phyloP scores from a whole-genome alignment of 1,140 invertebrate species.

The Drosophila rufa region DNA sequence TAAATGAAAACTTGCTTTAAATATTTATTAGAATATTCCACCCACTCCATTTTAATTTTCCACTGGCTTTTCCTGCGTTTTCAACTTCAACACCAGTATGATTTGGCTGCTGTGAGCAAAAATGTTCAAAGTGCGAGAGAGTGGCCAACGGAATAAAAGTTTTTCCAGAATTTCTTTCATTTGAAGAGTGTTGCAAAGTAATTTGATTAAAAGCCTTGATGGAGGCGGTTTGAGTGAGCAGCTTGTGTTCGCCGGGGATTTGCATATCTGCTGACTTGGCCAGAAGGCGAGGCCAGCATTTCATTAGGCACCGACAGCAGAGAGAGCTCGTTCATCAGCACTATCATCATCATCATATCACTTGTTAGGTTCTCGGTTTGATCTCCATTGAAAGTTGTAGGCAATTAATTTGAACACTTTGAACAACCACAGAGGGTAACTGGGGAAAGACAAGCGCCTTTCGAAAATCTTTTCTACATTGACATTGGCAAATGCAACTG shows the following conservation, averaged over 20 bases:
- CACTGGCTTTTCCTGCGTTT: conserved; percentile 1
- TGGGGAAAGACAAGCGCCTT: conserved; percentile 27
- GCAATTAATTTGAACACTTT: conserved; percentile 75
- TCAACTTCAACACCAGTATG: neutral
- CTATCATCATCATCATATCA: conserved; percentile 41
- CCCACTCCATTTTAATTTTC: neutral
- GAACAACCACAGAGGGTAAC: conserved; percentile 34
- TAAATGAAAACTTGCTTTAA: too few relatives aligned
- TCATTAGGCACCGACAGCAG: conserved; percentile 39
- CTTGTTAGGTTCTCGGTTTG: conserved; percentile 10
- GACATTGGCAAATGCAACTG: conserved; percentile 61
- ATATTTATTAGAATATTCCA: neutral
- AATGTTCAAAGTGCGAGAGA: conserved; percentile 57
- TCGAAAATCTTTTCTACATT: conserved; percentile 23
- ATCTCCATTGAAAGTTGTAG: conserved; percentile 35
- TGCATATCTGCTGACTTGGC: conserved; percentile 72
- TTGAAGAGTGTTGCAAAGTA: conserved; percentile 61
- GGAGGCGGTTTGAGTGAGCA: conserved; percentile 24
- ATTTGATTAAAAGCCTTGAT: conserved; percentile 76
- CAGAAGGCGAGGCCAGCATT: conserved; percentile 41
- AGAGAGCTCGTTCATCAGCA: conserved; percentile 48
- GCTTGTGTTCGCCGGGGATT: conserved; percentile 39
- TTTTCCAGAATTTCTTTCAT: conserved; percentile 39
- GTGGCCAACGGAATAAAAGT: conserved; percentile 61
- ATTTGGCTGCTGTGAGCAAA: conserved; percentile 19